Evolutionary conservation across 2,888 invertebrate genomes (phyloP), one percentile per base, ranked within the genome.

Genomic region (Itoplectis maculator): DNA sequence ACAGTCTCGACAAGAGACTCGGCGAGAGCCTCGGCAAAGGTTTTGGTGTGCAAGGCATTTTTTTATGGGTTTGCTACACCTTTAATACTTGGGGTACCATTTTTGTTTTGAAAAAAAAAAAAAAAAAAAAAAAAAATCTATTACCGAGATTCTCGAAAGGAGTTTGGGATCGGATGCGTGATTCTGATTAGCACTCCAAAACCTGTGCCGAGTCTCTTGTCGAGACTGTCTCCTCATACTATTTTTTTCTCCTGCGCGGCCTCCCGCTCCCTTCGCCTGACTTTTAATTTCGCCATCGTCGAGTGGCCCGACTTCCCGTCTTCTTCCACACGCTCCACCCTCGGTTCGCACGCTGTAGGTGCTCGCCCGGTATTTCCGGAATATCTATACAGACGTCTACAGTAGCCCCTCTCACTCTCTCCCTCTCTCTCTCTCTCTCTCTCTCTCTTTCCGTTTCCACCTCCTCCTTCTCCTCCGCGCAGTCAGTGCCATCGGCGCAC

Each of bases 271-370:
- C 35, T 61, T 40, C 37, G 23, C 7, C 56, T 11, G 56, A 20
- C 66, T 68, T 68, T 76, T 76, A 76, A 76, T 76, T 76, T 76
- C 35, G 35, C 66, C 56, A 49, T 68, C 75, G 75, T 68, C 29
- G 75, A 42, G 73, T 47, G 18, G 29, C 56, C 29, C 56, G 45
- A 3, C 29, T 29, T 29, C 29, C 29, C 29, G 2, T 29, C 29
- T 2, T 29, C 29, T 29, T 29, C 29, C 29, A 5, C 29, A 5
- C 29, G n/a, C 65, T 47, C 35, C 40, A 6, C 29, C 11, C 9
- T 11, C 11, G 23, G 20, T 9, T 9, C 54, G 5, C 54, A 13
- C 54, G 0, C 47, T 15, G 7, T 15, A 47, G n/a, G 13, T 1
- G 11, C 45, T 11, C 54, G 51, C 69, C 1, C 18, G n/a, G n/a